These are phyloP conservation scores for Coelopa frigida DNA, from an alignment of 1,140 invertebrate genomes.

Conservation along the genomic window DNA sequence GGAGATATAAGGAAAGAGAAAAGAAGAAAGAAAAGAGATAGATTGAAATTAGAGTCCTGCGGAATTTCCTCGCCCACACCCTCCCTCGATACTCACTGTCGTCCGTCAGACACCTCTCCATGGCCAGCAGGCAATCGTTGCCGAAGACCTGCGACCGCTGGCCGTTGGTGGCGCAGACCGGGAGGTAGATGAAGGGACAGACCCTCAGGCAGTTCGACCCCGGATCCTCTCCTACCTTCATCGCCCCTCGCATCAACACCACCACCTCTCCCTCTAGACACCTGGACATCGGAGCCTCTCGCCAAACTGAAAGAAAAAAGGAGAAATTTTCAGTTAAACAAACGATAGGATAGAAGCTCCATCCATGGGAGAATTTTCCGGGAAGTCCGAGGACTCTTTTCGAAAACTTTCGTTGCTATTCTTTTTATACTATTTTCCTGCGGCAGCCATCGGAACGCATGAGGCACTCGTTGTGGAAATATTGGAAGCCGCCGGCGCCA, in stretches of 20 bases:
- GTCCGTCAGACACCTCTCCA: constrained; percentile 15
- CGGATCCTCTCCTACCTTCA: too few species aligned
- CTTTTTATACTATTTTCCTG: constrained; percentile 10
- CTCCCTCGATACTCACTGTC: constrained; percentile 12
- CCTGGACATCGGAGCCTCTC: constrained; percentile 8
- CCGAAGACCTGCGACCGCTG: constrained; percentile 12
- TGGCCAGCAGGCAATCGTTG: constrained; percentile 12
- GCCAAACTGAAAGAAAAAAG: constrained; percentile 11
- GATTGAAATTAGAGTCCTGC: background rate
- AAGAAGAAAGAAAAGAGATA: background rate
- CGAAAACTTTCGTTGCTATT: too few species aligned
- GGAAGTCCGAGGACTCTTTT: too few species aligned
- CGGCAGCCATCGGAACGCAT: constrained; percentile 11
- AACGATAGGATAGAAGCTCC: background rate
- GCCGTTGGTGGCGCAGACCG: constrained; percentile 12
- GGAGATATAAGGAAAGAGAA: background rate
- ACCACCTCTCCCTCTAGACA: too few species aligned
- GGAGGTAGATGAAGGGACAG: constrained; percentile 16
- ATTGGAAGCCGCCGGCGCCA: constrained; percentile 3
- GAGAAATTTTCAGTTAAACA: too few species aligned
- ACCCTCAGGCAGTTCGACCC: constrained; percentile 9
- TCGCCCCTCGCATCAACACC: too few species aligned
- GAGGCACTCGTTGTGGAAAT: constrained; percentile 15
- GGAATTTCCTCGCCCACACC: background rate
- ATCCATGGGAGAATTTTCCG: too few species aligned